Percentiles rank a stretch among this genome's conserved stretches.
These are phyloP conservation scores for Stictocephala bisonia DNA, from an alignment of 2,888 invertebrate genomes.

Conservation along the genomic window DNA sequence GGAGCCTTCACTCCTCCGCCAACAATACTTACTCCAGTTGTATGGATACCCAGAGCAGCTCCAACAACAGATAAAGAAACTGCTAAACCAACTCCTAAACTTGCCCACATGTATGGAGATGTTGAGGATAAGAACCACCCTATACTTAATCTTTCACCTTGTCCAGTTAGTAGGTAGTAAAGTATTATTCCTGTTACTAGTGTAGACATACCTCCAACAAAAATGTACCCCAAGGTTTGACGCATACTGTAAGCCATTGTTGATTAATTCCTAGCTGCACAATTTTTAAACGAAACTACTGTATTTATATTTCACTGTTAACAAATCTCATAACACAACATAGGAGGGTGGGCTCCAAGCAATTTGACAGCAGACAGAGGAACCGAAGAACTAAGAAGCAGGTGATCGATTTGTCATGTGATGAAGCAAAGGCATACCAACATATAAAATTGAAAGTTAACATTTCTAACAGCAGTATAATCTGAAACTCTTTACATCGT, in stretches of 20 bases:
- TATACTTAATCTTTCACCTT: slow-evolving; percentile 86
- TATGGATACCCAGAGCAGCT: slow-evolving; percentile 97
- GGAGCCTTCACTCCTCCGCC: slow-evolving; percentile 99
- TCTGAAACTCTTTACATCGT: no score
- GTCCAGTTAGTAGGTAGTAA: slow-evolving; percentile 66
- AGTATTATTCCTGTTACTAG: slow-evolving; percentile 35
- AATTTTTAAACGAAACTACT: no score
- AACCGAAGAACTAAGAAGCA: no score
- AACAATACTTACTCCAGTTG: slow-evolving; percentile 77
- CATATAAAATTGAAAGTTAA: no score
- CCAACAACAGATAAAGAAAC: slow-evolving; percentile 97
- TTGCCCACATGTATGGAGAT: slow-evolving; percentile 97
- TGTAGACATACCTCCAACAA: slow-evolving; percentile 33
- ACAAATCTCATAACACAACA: no score
- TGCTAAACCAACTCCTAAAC: slow-evolving; percentile 94
- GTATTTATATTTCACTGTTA: no score
- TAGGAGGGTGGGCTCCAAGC: neutral
- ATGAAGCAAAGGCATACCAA: neutral
- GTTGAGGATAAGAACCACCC: slow-evolving; percentile 92
- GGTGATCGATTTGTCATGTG: slow-evolving; percentile 39
- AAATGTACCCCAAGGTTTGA: slow-evolving; percentile 39
- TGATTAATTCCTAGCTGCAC: no score
- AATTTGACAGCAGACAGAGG: neutral
- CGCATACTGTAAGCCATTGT: slow-evolving; percentile 29
- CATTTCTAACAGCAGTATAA: no score